A percentile compares a stretch with the other conserved stretches of the same genome.
Evolutionary conservation across 2,888 invertebrate genomes (phyloP).

Genomic region (Quadroppia sp.): DNA sequence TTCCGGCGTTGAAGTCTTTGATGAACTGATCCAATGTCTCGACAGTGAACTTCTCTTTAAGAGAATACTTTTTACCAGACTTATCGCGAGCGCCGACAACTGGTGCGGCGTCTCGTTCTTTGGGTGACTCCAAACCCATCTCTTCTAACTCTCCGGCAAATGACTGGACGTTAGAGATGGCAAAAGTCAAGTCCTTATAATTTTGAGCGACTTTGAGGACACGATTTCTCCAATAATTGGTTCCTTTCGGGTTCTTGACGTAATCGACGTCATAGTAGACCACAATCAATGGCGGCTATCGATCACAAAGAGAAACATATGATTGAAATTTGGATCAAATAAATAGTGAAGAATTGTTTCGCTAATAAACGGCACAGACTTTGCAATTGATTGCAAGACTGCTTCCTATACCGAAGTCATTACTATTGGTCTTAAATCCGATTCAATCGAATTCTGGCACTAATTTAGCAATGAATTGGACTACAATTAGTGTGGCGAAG

Average conservation of each 20-base stretch:
- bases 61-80: slow-evolving; percentile 80
- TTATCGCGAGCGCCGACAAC: slow-evolving; percentile 75
- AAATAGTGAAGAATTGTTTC: not conserved
- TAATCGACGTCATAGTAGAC: slow-evolving; percentile 95
- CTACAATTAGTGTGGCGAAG: slow-evolving; percentile 24
- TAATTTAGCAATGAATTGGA: slow-evolving; percentile 11
- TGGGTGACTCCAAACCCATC: slow-evolving; percentile 80
- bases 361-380: slow-evolving; percentile 9
- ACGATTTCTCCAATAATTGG: slow-evolving; percentile 98
- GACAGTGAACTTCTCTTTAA: slow-evolving; percentile 83
- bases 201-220: slow-evolving; percentile 82
- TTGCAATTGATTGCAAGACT: not conserved
- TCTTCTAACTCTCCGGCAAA: slow-evolving; percentile 92
- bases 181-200: slow-evolving; percentile 69
- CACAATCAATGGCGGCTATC: slow-evolving; percentile 71
- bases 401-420: not conserved
- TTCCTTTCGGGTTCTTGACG: slow-evolving; percentile 89
- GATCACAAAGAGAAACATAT: not conserved
- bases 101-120: slow-evolving; percentile 69
- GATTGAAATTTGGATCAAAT: not conserved
- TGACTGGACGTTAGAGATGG: slow-evolving; percentile 85
- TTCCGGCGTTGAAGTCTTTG: slow-evolving; percentile 72
- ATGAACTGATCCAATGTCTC: slow-evolving; percentile 80
- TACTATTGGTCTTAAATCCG: slow-evolving; percentile 14
- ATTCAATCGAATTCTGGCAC: slow-evolving; percentile 18